Conservation (phyloP, 2,797 vertebrate genomes). For the Prunella strophiata region DNA sequence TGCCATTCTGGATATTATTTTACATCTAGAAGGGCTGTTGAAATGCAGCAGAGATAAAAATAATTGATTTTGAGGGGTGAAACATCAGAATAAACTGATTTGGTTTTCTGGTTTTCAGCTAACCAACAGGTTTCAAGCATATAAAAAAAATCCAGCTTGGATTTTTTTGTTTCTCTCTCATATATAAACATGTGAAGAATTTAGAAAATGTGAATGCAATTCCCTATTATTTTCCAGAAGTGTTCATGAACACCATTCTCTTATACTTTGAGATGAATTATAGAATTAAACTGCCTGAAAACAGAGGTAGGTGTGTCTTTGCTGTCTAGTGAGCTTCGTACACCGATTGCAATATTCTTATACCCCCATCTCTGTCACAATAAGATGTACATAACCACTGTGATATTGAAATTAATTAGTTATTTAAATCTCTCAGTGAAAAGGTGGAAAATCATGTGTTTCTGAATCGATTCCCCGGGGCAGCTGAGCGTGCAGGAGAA, state of each 20-base stretch:
- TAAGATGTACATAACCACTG: fast-evolving
- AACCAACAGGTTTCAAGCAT: not conserved
- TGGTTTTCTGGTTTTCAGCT: slow-evolving; percentile 30
- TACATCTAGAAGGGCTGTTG: slow-evolving; percentile 24
- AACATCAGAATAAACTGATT: slow-evolving; percentile 25
- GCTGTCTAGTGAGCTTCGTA: not conserved
- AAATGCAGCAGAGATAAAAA: slow-evolving; percentile 40
- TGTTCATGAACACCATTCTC: not conserved
- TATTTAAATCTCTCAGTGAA: not conserved
- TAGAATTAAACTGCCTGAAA: not conserved
- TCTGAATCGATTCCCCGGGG: not conserved
- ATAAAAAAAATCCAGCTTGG: not conserved
- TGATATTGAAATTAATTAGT: not conserved
- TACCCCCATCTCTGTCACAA: not conserved
- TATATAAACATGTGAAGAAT: not conserved
- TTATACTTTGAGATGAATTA: not conserved
- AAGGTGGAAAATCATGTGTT: fast-evolving
- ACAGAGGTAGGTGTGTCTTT: not conserved
- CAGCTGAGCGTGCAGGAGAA: fast-evolving
- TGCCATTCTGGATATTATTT: slow-evolving; percentile 35
- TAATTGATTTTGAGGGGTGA: slow-evolving; percentile 24
- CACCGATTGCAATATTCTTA: too few relatives aligned
- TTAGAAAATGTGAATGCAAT: not conserved
- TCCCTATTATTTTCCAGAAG: not conserved
- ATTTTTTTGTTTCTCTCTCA: not conserved